A percentile compares a stretch with the other conserved stretches of the same genome.
These are phyloP conservation scores for Mnemiopsis leidyi DNA, from an alignment of 37 sponge, comb jelly and placozoan genomes.

Conservation along the genomic window DNA sequence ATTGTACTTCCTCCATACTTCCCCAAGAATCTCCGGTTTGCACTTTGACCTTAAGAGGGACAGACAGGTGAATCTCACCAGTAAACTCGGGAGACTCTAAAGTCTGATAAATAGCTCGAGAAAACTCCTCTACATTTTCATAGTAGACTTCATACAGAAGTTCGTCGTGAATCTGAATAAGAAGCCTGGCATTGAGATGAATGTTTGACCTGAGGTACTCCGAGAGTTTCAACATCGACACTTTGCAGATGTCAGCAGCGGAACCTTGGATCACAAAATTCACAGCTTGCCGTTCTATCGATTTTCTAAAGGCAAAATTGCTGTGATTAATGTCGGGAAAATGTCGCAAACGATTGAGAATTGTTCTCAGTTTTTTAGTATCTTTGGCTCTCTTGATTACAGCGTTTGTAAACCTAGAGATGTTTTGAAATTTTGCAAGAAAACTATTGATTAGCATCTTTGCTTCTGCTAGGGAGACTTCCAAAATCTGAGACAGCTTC, in stretches of 20 bases:
- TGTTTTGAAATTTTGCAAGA: constrained; percentile 5
- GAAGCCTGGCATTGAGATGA: background rate
- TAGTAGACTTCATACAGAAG: constrained; percentile 19
- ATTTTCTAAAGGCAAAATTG: constrained; percentile 30
- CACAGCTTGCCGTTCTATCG: constrained; percentile 55
- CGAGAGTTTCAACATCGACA: constrained; percentile 37
- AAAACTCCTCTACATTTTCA: background rate
- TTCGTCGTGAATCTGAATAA: constrained; percentile 54
- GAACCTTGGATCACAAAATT: constrained; percentile 64
- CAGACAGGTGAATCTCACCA: background rate
- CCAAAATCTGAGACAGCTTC: constrained; percentile 26
- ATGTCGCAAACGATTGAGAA: constrained; percentile 43
- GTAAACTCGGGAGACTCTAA: constrained; percentile 10
- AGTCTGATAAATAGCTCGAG: background rate
- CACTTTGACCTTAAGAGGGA: constrained; percentile 48
- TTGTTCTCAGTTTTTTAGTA: constrained; percentile 25
- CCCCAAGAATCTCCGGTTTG: constrained; percentile 15
- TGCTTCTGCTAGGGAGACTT: constrained; percentile 1
- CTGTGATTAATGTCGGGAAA: constrained; percentile 25
- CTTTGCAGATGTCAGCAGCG: constrained; percentile 54
- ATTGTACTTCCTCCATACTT: background rate
- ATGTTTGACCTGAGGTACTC: background rate
- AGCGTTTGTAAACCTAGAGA: constrained; percentile 30
- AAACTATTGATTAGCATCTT: constrained; percentile 52
- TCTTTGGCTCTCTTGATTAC: constrained; percentile 10